Conservation (phyloP, 2,888 invertebrate species). For the Trichacis sp. region DNA sequence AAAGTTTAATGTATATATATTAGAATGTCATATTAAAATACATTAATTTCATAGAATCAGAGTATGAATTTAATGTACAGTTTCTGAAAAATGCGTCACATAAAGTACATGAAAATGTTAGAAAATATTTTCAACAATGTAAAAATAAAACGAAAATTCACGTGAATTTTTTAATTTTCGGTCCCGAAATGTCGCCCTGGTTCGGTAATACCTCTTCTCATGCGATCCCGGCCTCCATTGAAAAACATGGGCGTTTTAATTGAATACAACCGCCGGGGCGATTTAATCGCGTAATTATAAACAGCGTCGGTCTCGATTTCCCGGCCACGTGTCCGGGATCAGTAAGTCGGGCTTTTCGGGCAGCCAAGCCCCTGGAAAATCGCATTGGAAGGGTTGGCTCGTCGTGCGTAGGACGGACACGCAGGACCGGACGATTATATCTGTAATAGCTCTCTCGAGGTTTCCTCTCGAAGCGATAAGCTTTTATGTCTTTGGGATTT, state of each 20-base stretch:
- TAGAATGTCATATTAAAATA: too few species aligned
- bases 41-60: too few species aligned
- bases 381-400: background rate
- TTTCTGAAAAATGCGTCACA: too few species aligned
- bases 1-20: too few species aligned
- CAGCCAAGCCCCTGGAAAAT: conserved; percentile 1
- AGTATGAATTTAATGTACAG: too few species aligned
- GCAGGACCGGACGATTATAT: conserved; percentile 54
- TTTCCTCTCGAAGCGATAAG: background rate
- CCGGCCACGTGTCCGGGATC: conserved; percentile 22
- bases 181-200: too few species aligned
- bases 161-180: too few species aligned
- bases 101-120: too few species aligned
- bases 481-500: conserved; percentile 1
- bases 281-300: conserved; percentile 39
- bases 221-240: background rate
- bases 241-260: background rate
- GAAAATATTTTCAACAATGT: too few species aligned
- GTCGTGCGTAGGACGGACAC: conserved; percentile 49
- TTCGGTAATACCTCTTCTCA: too few species aligned
- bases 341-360: conserved; percentile 20
- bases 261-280: background rate
- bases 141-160: too few species aligned
- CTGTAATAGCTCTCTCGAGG: conserved; percentile 49
- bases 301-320: conserved; percentile 20